Base-by-base conservation (phyloP, 2,113 vertebrate genomes). In the Callipepla squamata region DNA sequence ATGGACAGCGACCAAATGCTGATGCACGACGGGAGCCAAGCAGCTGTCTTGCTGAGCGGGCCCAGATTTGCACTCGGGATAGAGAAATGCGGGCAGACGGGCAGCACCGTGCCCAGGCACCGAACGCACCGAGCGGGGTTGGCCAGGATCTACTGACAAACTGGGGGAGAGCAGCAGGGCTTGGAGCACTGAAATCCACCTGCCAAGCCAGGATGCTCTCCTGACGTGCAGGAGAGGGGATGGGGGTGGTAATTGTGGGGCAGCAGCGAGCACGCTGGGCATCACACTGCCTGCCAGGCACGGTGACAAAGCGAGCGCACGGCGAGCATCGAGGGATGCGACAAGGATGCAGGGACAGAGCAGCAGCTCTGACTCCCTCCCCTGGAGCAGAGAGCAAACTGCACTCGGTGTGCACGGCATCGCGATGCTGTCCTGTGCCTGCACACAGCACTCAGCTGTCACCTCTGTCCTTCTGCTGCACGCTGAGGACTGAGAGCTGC, bases 331-430 rank as follows among this genome's bases (percentile, higher is more conserved):
- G 11, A 80, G 25, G 59, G 59, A 80, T 85, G 83, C 12, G 19
- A 16, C 59, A 26, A 13, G 32, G 51, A 65, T 69, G 80, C 55
- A 20, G 36, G 59, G 26, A 77, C n/a, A 55, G 72, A 73, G 72
- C n/a, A 44, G 90, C 93, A 85, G 77, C 95, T 96, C 93, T 70
- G 92, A n/a, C 87, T 96, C 95, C 93, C 93, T 97, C 93, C 96
- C 81, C 95, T 95, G 95, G 97, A 97, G 42, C 87, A 80, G 85
- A 93, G 42, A 30, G 66, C 45, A 95, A 90, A 94, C 80, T 96
- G 91, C 95, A 96, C 68, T 47, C 5, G 55, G 84, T 9, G 55
- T 44, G 25, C 42, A 44, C 36, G 50, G 36, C 38, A 61, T 40
- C 25, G 7, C 36, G 38, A 63, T 40, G 61, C 61, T 63, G 61